Evolutionary conservation across 2,888 invertebrate species (phyloP), one percentile per base, ranked within the genome.

Genomic region (Nesidiocoris tenuis): DNA sequence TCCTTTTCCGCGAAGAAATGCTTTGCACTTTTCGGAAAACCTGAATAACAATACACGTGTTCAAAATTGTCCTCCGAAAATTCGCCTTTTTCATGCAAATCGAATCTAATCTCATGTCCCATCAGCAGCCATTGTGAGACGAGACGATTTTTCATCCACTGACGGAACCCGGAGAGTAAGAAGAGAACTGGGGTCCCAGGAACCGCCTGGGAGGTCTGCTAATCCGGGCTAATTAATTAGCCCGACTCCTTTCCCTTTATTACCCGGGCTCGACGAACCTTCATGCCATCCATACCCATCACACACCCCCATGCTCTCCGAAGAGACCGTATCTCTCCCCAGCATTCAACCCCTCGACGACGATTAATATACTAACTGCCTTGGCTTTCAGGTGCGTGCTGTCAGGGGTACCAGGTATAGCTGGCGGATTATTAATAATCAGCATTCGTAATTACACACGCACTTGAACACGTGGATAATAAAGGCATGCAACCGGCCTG

Each of bases 361-460:
- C 67, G 56, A 67, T 67, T 67, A 67, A 67, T 67, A 65, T 65
- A 65, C 65, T 65, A 65, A 67, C 67, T 67, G 55, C 12, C 22
- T 39, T 39, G 39, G 39, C 39, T 39, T 39, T 39, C 39, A 39
- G 39, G 12, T 7, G 12, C 39, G n/a, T n/a, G 39, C 39, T 39
- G 39, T 12, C 39, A 39, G 39, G 12, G 39, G 39, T 39, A 39
- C 5, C 39, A 39, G 39, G 39, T 39, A 39, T 3, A 39, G 39
- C 39, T 39, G 39, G 39, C 12, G 39, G 12, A 39, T 39, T 39
- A 39, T 39, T 39, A 39, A 39, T 39, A 39, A 39, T 39, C 39
- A 39, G 39, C 39, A 39, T 39, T 12, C 12, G 5, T 39, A 39
- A 39, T 39, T 39, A 39, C 39, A 39, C 39, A 39, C 39, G 39